Evolutionary conservation across 2,797 vertebrate genomes (phyloP).

Genomic region (Phrynocephalus guinanensis): DNA sequence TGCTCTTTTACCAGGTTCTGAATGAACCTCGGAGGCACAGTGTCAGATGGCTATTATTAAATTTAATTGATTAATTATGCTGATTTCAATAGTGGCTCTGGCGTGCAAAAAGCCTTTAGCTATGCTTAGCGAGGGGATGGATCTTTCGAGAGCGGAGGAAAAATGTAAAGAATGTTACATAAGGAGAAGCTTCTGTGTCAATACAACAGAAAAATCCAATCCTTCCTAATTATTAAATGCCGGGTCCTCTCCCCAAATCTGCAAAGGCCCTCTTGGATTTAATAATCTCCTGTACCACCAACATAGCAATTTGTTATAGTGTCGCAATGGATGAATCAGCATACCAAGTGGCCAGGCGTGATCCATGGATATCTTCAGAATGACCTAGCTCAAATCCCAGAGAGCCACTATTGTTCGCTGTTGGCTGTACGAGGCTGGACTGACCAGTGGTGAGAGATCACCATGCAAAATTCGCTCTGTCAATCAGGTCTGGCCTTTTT

Average conservation of each 20-base stretch:
- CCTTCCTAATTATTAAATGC: not conserved
- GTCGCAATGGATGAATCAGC: not conserved
- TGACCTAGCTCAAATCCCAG: too few relatives aligned
- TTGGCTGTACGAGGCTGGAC: too few relatives aligned
- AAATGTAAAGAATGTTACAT: too few relatives aligned
- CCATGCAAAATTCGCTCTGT: too few relatives aligned
- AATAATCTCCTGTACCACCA: not conserved
- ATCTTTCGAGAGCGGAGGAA: not conserved
- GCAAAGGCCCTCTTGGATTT: not conserved
- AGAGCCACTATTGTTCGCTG: too few relatives aligned
- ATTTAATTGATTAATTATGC: slow-evolving; percentile 44
- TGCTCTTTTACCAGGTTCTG: slow-evolving; percentile 18
- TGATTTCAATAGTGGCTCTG: slow-evolving; percentile 40
- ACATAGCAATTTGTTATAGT: not conserved
- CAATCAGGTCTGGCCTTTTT: too few relatives aligned
- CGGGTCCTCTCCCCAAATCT: not conserved
- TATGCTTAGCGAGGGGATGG: slow-evolving; percentile 29
- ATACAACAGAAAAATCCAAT: slow-evolving; percentile 7
- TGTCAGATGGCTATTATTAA: slow-evolving; percentile 60
- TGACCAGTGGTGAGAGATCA: too few relatives aligned
- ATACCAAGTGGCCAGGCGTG: too few relatives aligned
- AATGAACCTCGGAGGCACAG: slow-evolving; percentile 22
- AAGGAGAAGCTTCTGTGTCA: not conserved
- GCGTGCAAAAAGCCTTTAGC: slow-evolving; percentile 19
- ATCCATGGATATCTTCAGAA: too few relatives aligned